A percentile compares a stretch with the other conserved stretches of the same genome.
Evolutionary conservation across 2,797 vertebrate genomes (phyloP).

Genomic region (Scomberomorus guttatus): DNA sequence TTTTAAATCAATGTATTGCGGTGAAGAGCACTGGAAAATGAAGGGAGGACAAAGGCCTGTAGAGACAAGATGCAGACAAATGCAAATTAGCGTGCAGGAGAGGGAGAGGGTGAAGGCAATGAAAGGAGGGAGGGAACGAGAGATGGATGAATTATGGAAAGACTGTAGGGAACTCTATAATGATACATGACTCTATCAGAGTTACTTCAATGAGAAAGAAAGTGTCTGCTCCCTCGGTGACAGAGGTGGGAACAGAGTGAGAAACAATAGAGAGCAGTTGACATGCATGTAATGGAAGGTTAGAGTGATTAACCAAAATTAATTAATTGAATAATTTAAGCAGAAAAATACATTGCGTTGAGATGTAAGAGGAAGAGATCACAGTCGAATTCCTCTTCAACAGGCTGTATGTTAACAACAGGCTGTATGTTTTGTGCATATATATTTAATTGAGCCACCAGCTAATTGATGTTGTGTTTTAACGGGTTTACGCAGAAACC

Average conservation of each 20-base stretch:
- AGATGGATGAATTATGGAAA: slow-evolving; percentile 70
- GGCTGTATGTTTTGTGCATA: background rate
- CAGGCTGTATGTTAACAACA: slow-evolving; percentile 42
- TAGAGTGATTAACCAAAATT: slow-evolving; percentile 42
- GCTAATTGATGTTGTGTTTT: slow-evolving; percentile 22
- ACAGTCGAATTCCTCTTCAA: slow-evolving; percentile 13
- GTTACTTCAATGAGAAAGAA: slow-evolving; percentile 54
- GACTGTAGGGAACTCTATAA: slow-evolving; percentile 62
- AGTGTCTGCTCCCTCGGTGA: slow-evolving; percentile 31
- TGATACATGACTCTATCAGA: slow-evolving; percentile 72
- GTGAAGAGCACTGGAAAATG: slow-evolving; percentile 43
- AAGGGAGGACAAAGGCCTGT: slow-evolving; percentile 35
- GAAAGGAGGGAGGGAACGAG: slow-evolving; percentile 46
- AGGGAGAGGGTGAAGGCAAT: slow-evolving; percentile 51
- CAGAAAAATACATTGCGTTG: background rate
- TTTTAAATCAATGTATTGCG: slow-evolving; percentile 25
- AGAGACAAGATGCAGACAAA: slow-evolving; percentile 53
- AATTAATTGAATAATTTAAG: slow-evolving; percentile 44
- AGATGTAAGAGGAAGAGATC: slow-evolving; percentile 3
- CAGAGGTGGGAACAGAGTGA: slow-evolving; percentile 35
- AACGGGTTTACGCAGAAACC: slow-evolving; percentile 14
- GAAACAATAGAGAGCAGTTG: slow-evolving; percentile 33
- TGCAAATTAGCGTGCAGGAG: slow-evolving; percentile 65
- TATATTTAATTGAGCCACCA: background rate
- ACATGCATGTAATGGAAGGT: slow-evolving; percentile 46